These are phyloP conservation scores for Eira barbara DNA, from an alignment of 2,113 vertebrate species.

Conservation along the genomic window DNA sequence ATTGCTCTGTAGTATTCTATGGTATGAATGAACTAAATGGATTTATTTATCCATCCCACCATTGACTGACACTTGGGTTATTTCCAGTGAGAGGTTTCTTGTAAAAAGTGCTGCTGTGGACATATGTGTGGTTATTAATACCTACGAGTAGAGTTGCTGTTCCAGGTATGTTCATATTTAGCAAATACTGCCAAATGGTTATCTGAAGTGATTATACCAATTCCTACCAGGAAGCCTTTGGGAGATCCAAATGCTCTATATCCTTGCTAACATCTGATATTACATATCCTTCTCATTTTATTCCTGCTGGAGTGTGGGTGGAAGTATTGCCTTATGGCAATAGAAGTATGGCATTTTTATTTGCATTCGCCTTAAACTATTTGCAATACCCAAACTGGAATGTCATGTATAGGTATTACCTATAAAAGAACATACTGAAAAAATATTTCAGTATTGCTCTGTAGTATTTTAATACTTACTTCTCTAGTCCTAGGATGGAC, in stretches of 20 bases:
- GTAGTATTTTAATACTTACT: conserved; percentile 15
- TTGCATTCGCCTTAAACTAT: conserved; percentile 2
- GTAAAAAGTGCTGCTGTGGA: neutral
- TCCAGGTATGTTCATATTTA: neutral
- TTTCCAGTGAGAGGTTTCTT: neutral
- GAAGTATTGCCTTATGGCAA: neutral
- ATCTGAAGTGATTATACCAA: neutral
- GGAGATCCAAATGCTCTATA: neutral
- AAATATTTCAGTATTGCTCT: neutral
- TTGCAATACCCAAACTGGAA: conserved; percentile 1
- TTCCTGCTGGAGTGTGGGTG: neutral
- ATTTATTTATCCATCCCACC: neutral
- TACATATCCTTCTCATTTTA: neutral
- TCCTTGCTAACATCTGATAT: neutral
- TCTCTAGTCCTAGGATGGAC: neutral
- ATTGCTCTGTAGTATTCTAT: neutral
- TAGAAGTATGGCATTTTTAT: conserved; percentile 5
- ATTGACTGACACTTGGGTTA: neutral
- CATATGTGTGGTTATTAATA: conserved; percentile 7
- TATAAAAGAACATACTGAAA: neutral
- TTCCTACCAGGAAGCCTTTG: neutral
- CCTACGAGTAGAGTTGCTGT: neutral
- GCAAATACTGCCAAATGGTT: neutral
- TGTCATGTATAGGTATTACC: neutral
- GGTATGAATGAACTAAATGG: neutral